Percentiles rank a stretch among this genome's conserved stretches.
These are phyloP conservation scores for Astreopora myriophthalma DNA, from an alignment of 64 coral and sea anemone genomes.

Conservation along the genomic window DNA sequence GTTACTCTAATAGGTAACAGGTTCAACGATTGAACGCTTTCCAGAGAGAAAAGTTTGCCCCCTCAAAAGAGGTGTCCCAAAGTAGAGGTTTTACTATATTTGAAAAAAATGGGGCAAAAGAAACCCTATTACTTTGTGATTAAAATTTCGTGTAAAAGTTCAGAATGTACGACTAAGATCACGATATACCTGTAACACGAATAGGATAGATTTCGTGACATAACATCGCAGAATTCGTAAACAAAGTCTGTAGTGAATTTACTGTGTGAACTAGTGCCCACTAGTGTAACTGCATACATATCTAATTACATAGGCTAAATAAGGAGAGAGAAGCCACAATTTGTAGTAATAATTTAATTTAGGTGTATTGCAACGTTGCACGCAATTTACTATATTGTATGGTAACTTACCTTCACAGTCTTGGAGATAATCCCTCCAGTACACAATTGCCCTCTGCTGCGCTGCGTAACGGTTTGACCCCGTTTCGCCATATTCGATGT, in stretches of 20 bases:
- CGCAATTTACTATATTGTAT: neutral
- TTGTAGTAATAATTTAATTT: neutral
- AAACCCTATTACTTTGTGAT: neutral
- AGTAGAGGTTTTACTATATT: neutral
- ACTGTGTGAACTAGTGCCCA: neutral
- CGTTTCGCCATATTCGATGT: neutral
- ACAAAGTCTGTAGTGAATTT: neutral
- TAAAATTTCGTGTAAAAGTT: neutral
- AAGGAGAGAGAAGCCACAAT: neutral
- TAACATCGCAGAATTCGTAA: neutral
- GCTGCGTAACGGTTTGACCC: neutral
- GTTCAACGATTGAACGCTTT: neutral
- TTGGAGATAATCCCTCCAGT: conserved; percentile 2
- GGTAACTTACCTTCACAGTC: conserved; percentile 7
- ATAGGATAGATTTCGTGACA: neutral
- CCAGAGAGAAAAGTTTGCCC: neutral
- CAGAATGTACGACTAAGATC: neutral
- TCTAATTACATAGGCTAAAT: neutral
- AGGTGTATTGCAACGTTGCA: neutral
- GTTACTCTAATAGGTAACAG: neutral
- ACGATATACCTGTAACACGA: neutral
- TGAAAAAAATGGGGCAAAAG: neutral
- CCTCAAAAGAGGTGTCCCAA: neutral
- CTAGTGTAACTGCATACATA: neutral
- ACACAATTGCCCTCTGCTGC: neutral